A percentile compares a stretch with the other conserved stretches of the same genome.
Conservation (phyloP, 2,888 invertebrate species). For the Agrilus mali region DNA sequence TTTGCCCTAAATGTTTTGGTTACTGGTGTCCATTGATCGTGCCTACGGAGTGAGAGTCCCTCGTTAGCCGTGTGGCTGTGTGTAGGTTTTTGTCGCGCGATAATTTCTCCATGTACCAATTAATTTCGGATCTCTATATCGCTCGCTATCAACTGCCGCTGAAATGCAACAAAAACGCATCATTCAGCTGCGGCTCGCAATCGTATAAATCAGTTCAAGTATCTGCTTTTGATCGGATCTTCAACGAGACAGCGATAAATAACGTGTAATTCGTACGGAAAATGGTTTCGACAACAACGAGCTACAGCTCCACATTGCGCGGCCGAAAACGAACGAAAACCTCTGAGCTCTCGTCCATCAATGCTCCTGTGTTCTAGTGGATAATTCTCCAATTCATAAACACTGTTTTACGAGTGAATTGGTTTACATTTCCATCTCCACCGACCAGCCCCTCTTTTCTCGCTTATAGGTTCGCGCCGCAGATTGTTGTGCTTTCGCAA, state of each 20-base stretch:
- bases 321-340: constrained; percentile 7
- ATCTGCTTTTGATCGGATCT: constrained; percentile 26
- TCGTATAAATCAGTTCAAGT: constrained; percentile 11
- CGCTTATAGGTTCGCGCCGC: constrained; percentile 6
- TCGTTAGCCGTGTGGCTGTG: no score
- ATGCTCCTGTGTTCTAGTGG: constrained; percentile 30
- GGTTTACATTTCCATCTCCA: constrained; percentile 21
- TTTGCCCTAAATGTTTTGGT: no score
- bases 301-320: neutral
- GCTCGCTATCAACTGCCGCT: no score
- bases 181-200: no score
- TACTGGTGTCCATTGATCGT: no score
- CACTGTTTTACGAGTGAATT: constrained; percentile 28
- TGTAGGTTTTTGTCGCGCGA: no score
- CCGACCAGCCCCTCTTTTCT: constrained; percentile 3
- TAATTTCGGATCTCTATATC: no score
- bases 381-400: constrained; percentile 26
- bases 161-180: no score
- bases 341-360: constrained; percentile 13
- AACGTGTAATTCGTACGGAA: constrained; percentile 24
- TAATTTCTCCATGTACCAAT: no score
- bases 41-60: no score
- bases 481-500: no score
- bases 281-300: constrained; percentile 15
- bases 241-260: constrained; percentile 24